These are phyloP conservation scores for Theocolax elegans DNA, from an alignment of 1,140 invertebrate species.

Conservation along the genomic window DNA sequence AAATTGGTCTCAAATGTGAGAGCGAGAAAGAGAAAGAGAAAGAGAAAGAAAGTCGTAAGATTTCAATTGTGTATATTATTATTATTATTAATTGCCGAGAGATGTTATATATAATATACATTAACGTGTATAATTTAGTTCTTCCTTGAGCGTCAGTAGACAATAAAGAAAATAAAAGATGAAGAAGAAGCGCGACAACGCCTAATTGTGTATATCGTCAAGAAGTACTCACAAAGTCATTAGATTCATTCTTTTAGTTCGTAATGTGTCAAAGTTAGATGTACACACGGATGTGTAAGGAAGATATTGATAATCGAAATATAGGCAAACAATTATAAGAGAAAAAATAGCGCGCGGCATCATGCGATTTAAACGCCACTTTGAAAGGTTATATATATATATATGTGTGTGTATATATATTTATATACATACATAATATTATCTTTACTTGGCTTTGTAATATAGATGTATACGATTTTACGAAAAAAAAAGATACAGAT, in stretches of 20 bases:
- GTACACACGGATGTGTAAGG: slow-evolving; percentile 46
- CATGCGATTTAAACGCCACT: slow-evolving; percentile 47
- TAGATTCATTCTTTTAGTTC: slow-evolving; percentile 64
- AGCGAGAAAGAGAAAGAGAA: too few species aligned
- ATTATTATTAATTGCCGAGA: slow-evolving; percentile 15
- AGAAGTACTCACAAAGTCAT: slow-evolving; percentile 65
- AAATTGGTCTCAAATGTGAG: slow-evolving; percentile 14
- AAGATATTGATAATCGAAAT: slow-evolving; percentile 40
- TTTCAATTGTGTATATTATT: slow-evolving; percentile 37
- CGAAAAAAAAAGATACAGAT: slow-evolving; percentile 15
- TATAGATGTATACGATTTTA: slow-evolving; percentile 59
- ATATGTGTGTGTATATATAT: background rate
- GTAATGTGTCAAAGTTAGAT: slow-evolving; percentile 58
- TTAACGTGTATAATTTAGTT: slow-evolving; percentile 30
- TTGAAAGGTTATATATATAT: slow-evolving; percentile 9
- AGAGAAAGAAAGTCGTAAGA: slow-evolving; percentile 15
- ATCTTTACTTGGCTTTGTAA: slow-evolving; percentile 51
- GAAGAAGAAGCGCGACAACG: slow-evolving; percentile 8
- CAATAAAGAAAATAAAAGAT: slow-evolving; percentile 15
- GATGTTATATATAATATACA: slow-evolving; percentile 22
- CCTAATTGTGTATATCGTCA: slow-evolving; percentile 21
- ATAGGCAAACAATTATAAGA: slow-evolving; percentile 43
- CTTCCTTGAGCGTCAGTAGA: slow-evolving; percentile 18
- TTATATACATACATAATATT: slow-evolving; percentile 21
- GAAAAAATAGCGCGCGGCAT: slow-evolving; percentile 43